Evolutionary conservation across 2,888 invertebrate species (phyloP), one percentile per base, ranked within the genome.

Genomic region (Agrilus biguttatus): DNA sequence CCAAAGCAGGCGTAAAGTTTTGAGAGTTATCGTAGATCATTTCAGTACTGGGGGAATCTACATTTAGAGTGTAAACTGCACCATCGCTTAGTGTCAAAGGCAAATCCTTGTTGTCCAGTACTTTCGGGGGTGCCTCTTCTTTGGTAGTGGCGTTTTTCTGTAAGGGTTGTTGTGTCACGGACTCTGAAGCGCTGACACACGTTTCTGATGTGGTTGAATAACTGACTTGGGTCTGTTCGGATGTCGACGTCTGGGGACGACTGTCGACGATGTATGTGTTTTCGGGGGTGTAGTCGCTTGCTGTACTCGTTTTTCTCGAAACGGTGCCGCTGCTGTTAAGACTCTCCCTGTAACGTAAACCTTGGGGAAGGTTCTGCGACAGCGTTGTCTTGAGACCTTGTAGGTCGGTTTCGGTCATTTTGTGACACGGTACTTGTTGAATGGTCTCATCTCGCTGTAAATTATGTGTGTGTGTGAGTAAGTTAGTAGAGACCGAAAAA

Each of bases 221-320:
- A 34, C 56, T 55, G 5, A 60, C 58, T 19, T 48, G 56, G 6
- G 60, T 50, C 36, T 53, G 48, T 8, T 53, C 52, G 1, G 49
- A 49, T 32, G 50, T 36, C 19, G 52, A 37, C 14, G 50, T 46
- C 1, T 50, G 47, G 17, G 46, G 46, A 19, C 53, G 50, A 14
- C 43, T 52, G 44, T 61, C 58, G 7, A 55, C 54, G 32, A 59
- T 55, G 43, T 61, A 62, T 12, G 73, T 73, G 49, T 70, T 70
- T 47, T 74, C 74, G 0, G 74, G 73, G 14, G 73, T 72, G 50
- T 72, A 73, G 47, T 74, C 74, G 14, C 73, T 73, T 6, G 73
- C 69, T 1, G 74, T 73, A 53, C 73, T 73, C 0, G 74, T 73
- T 53, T 74, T 74, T n/a, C 74, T 61, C 0, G 73, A 73, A 3